phyloP scores from a whole-genome alignment of 1,140 invertebrate species.

The Armadillidium nasatum region DNA sequence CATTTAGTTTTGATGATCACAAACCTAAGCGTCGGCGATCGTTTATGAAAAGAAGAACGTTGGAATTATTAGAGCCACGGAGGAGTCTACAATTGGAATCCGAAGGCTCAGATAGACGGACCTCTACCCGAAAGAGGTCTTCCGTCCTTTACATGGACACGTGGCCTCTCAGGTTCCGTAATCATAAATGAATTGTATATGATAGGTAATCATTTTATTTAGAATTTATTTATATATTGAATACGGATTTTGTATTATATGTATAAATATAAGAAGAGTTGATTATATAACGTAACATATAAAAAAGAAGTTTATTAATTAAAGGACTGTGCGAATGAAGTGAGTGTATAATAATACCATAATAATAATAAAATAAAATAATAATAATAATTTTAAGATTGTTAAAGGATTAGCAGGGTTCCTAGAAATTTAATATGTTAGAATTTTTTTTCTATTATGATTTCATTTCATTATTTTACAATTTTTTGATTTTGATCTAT shows the following conservation, averaged over 20 bases:
- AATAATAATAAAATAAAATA: no score
- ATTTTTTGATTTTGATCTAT: neutral
- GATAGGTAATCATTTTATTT: neutral
- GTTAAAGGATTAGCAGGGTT: constrained; percentile 7
- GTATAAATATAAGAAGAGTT: neutral
- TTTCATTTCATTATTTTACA: neutral
- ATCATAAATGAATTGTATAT: neutral
- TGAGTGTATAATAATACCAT: neutral
- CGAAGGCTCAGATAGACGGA: constrained; percentile 33
- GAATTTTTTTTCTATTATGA: neutral
- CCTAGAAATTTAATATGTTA: constrained; percentile 4
- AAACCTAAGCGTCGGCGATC: constrained; percentile 35
- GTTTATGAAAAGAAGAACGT: constrained; percentile 29
- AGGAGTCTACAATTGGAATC: constrained; percentile 28
- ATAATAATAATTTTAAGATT: neutral
- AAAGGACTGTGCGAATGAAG: neutral
- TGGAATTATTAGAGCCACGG: constrained; percentile 33
- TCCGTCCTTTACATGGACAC: neutral
- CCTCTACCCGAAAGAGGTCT: constrained; percentile 37
- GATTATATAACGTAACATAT: neutral
- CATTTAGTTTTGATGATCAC: constrained; percentile 41
- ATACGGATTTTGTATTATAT: neutral
- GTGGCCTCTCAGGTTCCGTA: constrained; percentile 1
- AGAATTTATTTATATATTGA: neutral
- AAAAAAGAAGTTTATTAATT: neutral